Conservation (phyloP, 2,888 invertebrate species). For the Megastigmus dorsalis region DNA sequence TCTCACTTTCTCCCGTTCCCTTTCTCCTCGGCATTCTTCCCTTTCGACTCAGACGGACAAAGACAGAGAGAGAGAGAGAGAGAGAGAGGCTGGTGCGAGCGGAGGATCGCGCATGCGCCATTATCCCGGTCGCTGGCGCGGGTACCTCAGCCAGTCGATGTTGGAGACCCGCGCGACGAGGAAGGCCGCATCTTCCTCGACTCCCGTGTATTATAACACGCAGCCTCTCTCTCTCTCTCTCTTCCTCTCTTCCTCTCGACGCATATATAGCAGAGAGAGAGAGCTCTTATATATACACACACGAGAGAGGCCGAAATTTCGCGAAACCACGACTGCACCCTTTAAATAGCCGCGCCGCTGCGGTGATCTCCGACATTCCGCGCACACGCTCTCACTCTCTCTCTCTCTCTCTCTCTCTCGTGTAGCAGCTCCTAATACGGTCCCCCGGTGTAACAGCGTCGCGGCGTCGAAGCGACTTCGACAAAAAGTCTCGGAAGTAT, state of each 20-base stretch:
- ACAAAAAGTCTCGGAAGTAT: not conserved
- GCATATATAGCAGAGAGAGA: no score
- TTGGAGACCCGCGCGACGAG: conserved; percentile 60
- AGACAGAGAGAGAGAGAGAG: not conserved
- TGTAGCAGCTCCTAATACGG: no score
- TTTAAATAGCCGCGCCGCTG: not conserved
- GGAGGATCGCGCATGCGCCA: conserved; percentile 62
- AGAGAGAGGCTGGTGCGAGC: conserved; percentile 22
- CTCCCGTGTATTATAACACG: not conserved
- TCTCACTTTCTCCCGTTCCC: not conserved
- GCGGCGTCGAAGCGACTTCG: no score
- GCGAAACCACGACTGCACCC: no score
- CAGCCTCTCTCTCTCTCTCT: not conserved
- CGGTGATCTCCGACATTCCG: not conserved
- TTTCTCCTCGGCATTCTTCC: not conserved
- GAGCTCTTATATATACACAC: no score
- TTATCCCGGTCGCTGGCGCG: conserved; percentile 19
- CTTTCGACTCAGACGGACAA: not conserved
- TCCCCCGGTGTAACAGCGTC: no score
- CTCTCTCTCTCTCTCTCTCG: no score
- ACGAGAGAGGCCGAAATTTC: no score
- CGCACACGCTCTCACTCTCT: not conserved
- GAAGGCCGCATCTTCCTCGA: not conserved
- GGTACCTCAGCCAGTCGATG: conserved; percentile 65
- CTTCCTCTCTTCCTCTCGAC: not conserved